Evolutionary conservation across 2,797 vertebrate genomes (phyloP), one percentile per base, ranked within the genome.

Genomic region (Enteromius trimaculatus): DNA sequence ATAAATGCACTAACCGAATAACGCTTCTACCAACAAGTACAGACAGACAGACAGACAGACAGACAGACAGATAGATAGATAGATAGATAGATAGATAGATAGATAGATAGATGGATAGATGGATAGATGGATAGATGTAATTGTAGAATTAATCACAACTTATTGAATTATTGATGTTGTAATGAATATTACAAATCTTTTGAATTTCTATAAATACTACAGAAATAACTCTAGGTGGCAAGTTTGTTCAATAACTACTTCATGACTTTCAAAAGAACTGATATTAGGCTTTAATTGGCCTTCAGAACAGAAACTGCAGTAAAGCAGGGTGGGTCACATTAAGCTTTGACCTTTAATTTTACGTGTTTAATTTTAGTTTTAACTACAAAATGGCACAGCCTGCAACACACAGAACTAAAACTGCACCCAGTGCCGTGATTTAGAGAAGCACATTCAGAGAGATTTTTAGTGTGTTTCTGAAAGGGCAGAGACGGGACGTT

Each of bases 321-420:
- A 64, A 64, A 23, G 37, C 17, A 44, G 4, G 7, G 53, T 11
- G 68, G 53, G 39, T 60, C 65, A 31, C 31, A 44, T 47, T 70
- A 58, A 70, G 51, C 49, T 47, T 62, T 71, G 51, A 53, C 77
- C 37, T 80, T 58, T 26, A 6, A 71, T 60, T 79, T 71, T 70
- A 80, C 53, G 9, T 2, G 34, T 71, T 71, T 71, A 9, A 80
- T 71, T 60, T 60, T 9, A 21, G 34, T 55, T 80, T 55, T 16
- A 80, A 66, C 19, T 68, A 55, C 64, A 53, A 44, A 9, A 31
- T 19, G 71, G 47, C 37, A 44, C 66, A 60, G 77, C 64, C 23
- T 79, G 62, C 21, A 68, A 44, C n/a, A 39, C n/a, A 8, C 19
- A 42, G 13, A 9, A 49, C 29, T 37, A 79, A 64, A 77, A 17